Conservation (phyloP, 2,113 vertebrate genomes). For the Podarcis cretensis region DNA sequence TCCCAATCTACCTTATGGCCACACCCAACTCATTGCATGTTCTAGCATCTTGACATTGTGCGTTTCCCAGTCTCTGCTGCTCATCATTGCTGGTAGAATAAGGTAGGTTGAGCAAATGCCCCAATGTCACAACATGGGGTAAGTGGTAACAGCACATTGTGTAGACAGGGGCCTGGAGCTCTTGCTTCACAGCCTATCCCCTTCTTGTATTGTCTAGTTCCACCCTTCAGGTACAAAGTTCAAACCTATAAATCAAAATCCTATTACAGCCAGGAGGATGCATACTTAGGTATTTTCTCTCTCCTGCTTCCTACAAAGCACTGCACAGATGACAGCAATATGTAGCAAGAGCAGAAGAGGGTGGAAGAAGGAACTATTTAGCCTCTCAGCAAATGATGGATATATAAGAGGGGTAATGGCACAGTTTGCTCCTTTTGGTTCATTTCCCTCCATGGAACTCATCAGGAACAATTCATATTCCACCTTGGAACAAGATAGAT, state of each 20-base stretch:
- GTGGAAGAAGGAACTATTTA: background rate
- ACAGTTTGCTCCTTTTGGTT: constrained; percentile 31
- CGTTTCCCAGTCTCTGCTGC: background rate
- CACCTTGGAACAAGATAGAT: constrained; percentile 5
- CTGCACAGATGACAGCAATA: background rate
- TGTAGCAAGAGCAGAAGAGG: background rate
- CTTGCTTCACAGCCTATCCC: background rate
- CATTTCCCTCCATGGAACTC: constrained; percentile 47
- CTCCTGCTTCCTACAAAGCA: background rate
- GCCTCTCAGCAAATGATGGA: constrained; percentile 1
- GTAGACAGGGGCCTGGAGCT: background rate
- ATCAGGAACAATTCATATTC: constrained; percentile 41
- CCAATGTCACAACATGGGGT: background rate
- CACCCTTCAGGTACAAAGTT: background rate
- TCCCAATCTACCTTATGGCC: background rate
- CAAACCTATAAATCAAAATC: background rate
- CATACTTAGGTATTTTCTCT: background rate
- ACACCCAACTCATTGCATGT: background rate
- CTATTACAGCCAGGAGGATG: background rate
- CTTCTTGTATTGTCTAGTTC: no score
- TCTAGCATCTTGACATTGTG: background rate
- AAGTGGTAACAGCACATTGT: background rate
- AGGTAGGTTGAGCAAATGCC: background rate
- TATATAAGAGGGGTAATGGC: constrained; percentile 3
- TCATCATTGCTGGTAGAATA: background rate